phyloP scores from a whole-genome alignment of 2,888 invertebrate species.

The Orthonychiurus folsomi region DNA sequence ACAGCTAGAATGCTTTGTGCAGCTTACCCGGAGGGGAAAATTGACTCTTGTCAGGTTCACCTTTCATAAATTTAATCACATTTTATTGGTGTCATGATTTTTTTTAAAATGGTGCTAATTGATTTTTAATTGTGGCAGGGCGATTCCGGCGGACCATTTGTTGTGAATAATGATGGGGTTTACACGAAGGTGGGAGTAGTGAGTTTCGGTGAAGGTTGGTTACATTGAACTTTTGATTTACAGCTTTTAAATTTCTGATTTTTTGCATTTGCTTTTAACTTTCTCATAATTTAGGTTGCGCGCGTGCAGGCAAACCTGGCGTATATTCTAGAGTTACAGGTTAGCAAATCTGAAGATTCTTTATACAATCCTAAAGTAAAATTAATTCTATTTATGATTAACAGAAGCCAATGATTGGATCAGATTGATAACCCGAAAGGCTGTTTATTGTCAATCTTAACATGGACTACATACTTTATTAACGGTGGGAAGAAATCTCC shows the following conservation, averaged over 20 bases:
- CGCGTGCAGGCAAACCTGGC: slow-evolving; percentile 30
- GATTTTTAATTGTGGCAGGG: slow-evolving; percentile 17
- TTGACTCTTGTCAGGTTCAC: slow-evolving; percentile 30
- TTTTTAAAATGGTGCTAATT: neutral
- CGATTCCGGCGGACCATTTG: slow-evolving; percentile 35
- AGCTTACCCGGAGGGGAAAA: slow-evolving; percentile 31
- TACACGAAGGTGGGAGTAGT: slow-evolving; percentile 34
- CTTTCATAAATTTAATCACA: neutral
- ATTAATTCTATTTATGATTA: neutral
- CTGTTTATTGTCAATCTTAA: slow-evolving; percentile 30
- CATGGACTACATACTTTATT: too few relatives aligned
- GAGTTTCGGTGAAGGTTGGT: slow-evolving; percentile 29
- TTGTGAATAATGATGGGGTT: slow-evolving; percentile 15
- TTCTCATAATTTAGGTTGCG: slow-evolving; percentile 19
- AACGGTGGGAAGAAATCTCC: too few relatives aligned
- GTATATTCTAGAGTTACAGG: slow-evolving; percentile 32
- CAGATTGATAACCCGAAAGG: slow-evolving; percentile 22
- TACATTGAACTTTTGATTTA: too few relatives aligned
- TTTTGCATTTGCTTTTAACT: too few relatives aligned
- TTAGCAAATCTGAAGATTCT: neutral
- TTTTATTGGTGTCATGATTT: neutral
- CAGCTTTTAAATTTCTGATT: too few relatives aligned
- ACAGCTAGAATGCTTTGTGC: slow-evolving; percentile 35
- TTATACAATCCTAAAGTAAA: neutral
- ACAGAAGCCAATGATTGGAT: slow-evolving; percentile 37